phyloP scores from a whole-genome alignment of 2,797 vertebrate genomes.

The Falco rusticolus region DNA sequence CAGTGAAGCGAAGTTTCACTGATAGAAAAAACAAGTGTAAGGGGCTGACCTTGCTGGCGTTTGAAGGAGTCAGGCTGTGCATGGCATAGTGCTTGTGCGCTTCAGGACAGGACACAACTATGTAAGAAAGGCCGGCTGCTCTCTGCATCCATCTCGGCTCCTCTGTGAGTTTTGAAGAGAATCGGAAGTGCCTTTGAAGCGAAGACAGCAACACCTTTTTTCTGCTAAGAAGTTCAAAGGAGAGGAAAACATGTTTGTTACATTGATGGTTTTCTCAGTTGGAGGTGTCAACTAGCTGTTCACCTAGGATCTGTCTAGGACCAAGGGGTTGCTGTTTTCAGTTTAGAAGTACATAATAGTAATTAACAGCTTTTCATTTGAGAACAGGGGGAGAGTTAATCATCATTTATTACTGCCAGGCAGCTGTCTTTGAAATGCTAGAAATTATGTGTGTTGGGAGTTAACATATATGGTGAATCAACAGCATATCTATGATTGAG shows the following conservation, averaged over 20 bases:
- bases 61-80: background rate
- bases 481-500: background rate
- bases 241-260: background rate
- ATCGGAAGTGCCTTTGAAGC: background rate
- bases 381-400: background rate
- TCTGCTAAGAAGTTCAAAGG: background rate
- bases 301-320: background rate
- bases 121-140: fast-evolving
- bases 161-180: background rate
- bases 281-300: background rate
- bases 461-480: background rate
- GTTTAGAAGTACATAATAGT: background rate
- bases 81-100: fast-evolving
- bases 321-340: background rate
- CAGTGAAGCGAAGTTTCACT: background rate
- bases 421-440: background rate
- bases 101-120: background rate
- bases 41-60: background rate
- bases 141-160: background rate
- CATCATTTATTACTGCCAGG: background rate
- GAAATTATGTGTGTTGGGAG: background rate
- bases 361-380: conserved; percentile 16
- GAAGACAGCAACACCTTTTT: background rate
- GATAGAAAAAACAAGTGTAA: background rate
- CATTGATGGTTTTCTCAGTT: background rate